These are phyloP conservation scores for Ptyas mucosa DNA, from an alignment of 2,113 vertebrate species.

Conservation along the genomic window DNA sequence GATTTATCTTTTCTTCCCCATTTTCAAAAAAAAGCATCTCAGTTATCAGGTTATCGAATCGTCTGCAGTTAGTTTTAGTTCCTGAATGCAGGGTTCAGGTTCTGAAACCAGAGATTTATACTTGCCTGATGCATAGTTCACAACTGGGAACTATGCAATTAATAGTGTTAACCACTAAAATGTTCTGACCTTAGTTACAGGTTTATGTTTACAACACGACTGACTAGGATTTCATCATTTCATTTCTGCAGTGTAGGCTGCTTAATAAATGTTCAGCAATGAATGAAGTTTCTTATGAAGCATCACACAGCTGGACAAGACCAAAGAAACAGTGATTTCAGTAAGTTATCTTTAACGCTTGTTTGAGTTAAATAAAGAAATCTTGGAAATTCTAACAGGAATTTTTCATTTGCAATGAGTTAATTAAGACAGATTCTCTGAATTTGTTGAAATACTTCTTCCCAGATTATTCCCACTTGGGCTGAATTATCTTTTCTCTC, in stretches of 20 bases:
- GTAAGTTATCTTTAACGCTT: not conserved
- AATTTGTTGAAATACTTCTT: not conserved
- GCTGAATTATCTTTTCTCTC: not conserved
- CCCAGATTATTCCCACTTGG: not conserved
- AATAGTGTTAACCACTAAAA: not conserved
- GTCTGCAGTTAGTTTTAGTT: not conserved
- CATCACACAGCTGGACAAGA: not conserved
- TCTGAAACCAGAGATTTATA: not conserved
- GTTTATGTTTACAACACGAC: not conserved
- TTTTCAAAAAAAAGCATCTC: not conserved
- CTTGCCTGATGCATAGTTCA: not conserved
- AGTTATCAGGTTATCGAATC: not conserved
- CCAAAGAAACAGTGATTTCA: not conserved
- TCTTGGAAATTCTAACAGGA: not conserved
- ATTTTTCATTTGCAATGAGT: not conserved
- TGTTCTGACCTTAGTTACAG: not conserved
- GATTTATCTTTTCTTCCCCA: not conserved
- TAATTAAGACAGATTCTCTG: not conserved
- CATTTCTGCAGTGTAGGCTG: not conserved
- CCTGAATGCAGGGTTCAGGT: not conserved
- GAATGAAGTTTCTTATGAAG: not conserved
- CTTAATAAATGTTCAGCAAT: not conserved
- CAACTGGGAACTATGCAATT: not conserved
- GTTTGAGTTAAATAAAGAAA: not conserved
- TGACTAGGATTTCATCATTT: not conserved